These are phyloP conservation scores for Pogonomyrmex californicus DNA, from an alignment of 1,140 invertebrate genomes.

Conservation along the genomic window DNA sequence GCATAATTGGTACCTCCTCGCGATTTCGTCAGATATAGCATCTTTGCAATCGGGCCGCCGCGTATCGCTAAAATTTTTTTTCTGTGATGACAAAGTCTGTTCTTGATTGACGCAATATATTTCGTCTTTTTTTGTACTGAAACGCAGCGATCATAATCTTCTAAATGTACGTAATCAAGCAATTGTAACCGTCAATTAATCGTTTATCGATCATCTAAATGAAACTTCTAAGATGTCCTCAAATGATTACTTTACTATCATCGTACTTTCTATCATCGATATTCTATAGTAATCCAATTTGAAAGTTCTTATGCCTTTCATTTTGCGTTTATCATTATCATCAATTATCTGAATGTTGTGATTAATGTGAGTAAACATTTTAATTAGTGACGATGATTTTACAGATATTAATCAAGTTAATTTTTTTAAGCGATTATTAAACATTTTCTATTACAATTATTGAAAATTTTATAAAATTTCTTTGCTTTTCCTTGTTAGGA, in stretches of 20 bases:
- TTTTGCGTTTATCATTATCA: background rate
- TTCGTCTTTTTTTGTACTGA: background rate
- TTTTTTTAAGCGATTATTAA: background rate
- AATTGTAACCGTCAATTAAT: conserved; percentile 7
- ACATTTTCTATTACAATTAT: background rate
- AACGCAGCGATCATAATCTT: background rate
- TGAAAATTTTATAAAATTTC: background rate
- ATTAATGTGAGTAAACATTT: background rate
- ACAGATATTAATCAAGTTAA: conserved; percentile 2
- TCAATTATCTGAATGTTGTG: background rate
- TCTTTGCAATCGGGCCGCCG: conserved; percentile 23
- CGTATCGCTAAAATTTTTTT: background rate
- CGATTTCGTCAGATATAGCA: conserved; percentile 28
- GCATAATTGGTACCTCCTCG: conserved; percentile 33
- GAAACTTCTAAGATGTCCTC: background rate
- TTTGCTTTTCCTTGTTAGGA: background rate
- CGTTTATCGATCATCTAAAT: conserved; percentile 24
- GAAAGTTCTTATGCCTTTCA: conserved; percentile 26
- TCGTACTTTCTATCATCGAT: conserved; percentile 9
- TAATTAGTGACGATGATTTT: background rate
- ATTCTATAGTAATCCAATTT: background rate
- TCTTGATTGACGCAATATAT: conserved; percentile 22
- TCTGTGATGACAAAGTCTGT: background rate
- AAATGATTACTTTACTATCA: background rate
- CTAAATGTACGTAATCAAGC: conserved; percentile 1